Base-by-base conservation (phyloP, 2,797 vertebrate genomes). In the Xyrichtys novacula region DNA sequence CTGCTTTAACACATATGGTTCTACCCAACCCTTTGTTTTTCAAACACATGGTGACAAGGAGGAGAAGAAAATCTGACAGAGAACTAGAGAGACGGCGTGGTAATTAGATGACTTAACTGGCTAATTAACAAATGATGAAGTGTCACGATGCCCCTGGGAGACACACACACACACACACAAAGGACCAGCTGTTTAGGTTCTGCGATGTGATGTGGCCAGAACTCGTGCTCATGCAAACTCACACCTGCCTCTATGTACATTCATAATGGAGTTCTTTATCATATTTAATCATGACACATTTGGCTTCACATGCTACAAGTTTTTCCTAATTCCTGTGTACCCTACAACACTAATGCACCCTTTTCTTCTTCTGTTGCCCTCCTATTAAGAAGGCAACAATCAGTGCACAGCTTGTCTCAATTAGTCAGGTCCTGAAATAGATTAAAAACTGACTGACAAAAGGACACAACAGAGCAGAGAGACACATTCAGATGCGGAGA, bases 121-220 rank as follows among this genome's bases (percentile, higher is more conserved):
- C 85, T 90, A 90, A 90, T 90, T 89, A 89, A 80, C 78, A 84
- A 78, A 90, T 88, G 84, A 89, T 91, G 79, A 88, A 89, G 88
- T 88, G 83, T 83, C 84, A 83, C 53, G 49, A 86, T 83, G 70
- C 85, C 83, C 83, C 54, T 50, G 81, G 76, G 79, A 87, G 39
- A 57, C 65, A 39, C 28, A 38, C 57, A 49, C 23, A 59, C 55
- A 44, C 29, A 42, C 50, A 50, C 61, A 67, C 29, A 47, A 7
- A 65, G 38, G 54, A 77, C 76, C 87, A 89, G 83, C 78, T 88
- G 85, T 80, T 81, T 69, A 81, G 65, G 54, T 78, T 83, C 71
- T 64, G 61, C 50, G 66, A 46, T 75, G 57, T 76, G 60, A 84
- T 43, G 74, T 83, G 74, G 75, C 74, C 65, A 71, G 56, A 70